phyloP scores from a whole-genome alignment of 92 coral and sea anemone species.

The Meandrina meandrites region DNA sequence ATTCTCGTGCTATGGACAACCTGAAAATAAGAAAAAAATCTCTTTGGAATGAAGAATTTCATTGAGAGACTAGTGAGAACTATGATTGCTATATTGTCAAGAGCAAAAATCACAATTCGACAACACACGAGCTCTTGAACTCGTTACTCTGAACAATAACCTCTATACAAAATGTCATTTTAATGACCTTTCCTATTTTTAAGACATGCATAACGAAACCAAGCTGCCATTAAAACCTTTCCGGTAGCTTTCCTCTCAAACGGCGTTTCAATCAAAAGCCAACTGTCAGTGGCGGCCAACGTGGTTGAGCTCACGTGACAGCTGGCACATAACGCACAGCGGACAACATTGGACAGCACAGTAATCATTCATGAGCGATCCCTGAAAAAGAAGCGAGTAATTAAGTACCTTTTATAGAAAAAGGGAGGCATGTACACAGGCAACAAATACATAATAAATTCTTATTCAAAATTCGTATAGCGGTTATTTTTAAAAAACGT shows the following conservation, averaged over 20 bases:
- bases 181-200: background rate
- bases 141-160: too few relatives aligned
- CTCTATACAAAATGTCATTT: background rate
- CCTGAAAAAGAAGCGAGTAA: conserved; percentile 29
- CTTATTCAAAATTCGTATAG: background rate
- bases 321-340: conserved; percentile 57
- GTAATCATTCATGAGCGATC: conserved; percentile 64
- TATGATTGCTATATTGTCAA: too few relatives aligned
- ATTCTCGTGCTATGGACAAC: too few relatives aligned
- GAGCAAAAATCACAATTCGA: too few relatives aligned
- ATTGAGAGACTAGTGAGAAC: too few relatives aligned
- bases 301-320: conserved; percentile 65
- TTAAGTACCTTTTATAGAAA: too few relatives aligned
- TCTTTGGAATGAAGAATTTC: too few relatives aligned
- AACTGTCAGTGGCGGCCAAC: background rate
- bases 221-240: background rate
- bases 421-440: background rate
- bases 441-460: too few relatives aligned
- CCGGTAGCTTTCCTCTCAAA: background rate
- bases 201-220: background rate
- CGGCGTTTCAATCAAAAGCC: too few relatives aligned
- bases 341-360: conserved; percentile 44
- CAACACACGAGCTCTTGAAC: too few relatives aligned
- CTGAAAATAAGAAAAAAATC: too few relatives aligned
- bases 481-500: too few relatives aligned